These are phyloP conservation scores for Neogale vison DNA, from an alignment of 2,113 vertebrate species.

Conservation along the genomic window DNA sequence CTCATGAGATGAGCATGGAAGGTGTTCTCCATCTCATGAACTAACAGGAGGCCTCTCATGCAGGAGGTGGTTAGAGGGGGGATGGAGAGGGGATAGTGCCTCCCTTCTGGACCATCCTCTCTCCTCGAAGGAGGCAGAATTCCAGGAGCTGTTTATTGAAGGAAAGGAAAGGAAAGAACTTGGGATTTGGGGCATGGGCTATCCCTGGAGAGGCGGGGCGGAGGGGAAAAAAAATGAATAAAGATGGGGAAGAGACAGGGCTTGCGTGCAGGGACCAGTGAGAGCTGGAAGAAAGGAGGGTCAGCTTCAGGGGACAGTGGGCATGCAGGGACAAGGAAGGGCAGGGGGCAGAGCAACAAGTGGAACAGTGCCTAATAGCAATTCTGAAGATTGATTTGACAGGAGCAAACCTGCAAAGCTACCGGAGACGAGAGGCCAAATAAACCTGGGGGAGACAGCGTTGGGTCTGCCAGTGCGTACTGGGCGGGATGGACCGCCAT, in stretches of 20 bases:
- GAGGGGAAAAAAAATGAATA: neutral
- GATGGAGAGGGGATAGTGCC: rapidly evolving
- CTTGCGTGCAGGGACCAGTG: neutral
- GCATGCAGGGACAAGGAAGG: neutral
- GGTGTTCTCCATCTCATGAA: neutral
- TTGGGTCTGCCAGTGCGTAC: neutral
- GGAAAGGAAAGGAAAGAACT: neutral
- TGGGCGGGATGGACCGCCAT: neutral
- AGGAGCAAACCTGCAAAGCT: rapidly evolving
- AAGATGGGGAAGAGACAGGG: neutral
- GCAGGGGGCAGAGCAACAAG: neutral
- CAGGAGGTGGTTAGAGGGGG: neutral
- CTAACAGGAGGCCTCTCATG: neutral
- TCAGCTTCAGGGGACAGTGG: neutral
- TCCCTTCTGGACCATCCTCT: neutral
- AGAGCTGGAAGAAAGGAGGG: neutral
- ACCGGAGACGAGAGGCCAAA: neutral
- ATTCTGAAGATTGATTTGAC: neutral
- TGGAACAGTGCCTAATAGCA: rapidly evolving
- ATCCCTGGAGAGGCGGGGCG: neutral
- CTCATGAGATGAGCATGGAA: neutral
- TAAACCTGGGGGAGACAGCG: neutral
- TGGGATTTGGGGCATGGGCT: neutral
- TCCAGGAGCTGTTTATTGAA: neutral
- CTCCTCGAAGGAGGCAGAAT: neutral